These are phyloP conservation scores for Stictocephala bisonia DNA, from an alignment of 2,888 invertebrate species.

Conservation along the genomic window DNA sequence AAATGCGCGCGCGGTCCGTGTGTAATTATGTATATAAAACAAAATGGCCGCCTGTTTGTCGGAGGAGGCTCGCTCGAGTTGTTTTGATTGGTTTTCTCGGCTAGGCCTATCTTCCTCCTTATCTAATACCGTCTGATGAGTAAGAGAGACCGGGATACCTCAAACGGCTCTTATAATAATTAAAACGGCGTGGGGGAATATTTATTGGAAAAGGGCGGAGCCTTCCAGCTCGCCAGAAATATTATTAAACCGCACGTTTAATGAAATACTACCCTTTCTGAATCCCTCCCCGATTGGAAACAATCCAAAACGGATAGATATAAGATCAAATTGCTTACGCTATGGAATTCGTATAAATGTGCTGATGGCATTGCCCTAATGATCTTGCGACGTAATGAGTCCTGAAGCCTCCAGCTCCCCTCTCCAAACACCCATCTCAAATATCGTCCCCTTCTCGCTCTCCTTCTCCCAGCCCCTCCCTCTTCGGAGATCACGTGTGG, in stretches of 20 bases:
- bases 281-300: slow-evolving; percentile 38
- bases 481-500: too few species aligned
- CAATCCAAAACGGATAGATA: slow-evolving; percentile 35
- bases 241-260: slow-evolving; percentile 45
- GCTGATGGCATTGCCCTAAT: slow-evolving; percentile 32
- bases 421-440: neutral
- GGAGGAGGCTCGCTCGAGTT: slow-evolving; percentile 34
- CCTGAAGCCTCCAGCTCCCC: neutral
- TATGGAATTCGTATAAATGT: slow-evolving; percentile 43
- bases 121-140: slow-evolving; percentile 44
- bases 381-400: slow-evolving; percentile 9
- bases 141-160: slow-evolving; percentile 23
- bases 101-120: slow-evolving; percentile 46
- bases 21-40: slow-evolving; percentile 44
- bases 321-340: slow-evolving; percentile 44
- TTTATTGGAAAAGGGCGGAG: slow-evolving; percentile 43
- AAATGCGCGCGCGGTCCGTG: slow-evolving; percentile 12
- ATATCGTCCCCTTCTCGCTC: neutral
- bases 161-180: slow-evolving; percentile 44
- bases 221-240: slow-evolving; percentile 27
- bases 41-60: slow-evolving; percentile 42
- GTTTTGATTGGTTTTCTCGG: slow-evolving; percentile 44
- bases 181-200: slow-evolving; percentile 38
- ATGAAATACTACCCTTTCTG: slow-evolving; percentile 41
- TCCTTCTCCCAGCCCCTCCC: neutral